phyloP scores from a whole-genome alignment of 2,797 vertebrate species.

The Gymnopithys bicolor region DNA sequence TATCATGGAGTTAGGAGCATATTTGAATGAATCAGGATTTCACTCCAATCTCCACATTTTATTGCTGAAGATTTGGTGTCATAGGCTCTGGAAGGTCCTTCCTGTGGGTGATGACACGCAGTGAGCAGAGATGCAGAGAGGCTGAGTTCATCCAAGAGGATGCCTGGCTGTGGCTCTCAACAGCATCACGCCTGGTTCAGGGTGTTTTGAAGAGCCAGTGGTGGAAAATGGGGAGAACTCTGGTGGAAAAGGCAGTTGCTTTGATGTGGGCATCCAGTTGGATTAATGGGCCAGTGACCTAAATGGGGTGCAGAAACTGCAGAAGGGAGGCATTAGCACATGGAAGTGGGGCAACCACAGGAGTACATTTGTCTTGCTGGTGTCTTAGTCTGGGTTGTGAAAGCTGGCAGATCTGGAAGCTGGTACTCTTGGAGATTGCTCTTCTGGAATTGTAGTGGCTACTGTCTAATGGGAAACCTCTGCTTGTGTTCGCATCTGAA shows the following conservation, averaged over 20 bases:
- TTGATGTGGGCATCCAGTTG: accelerated
- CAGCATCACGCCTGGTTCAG: neutral
- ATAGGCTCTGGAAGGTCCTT: neutral
- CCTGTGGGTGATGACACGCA: neutral
- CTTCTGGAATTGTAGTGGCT: accelerated
- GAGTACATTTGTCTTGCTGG: neutral
- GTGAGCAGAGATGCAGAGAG: accelerated
- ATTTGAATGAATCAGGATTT: neutral
- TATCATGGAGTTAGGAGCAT: accelerated
- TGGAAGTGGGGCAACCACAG: neutral
- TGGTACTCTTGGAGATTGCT: neutral
- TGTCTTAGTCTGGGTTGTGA: neutral
- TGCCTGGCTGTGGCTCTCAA: accelerated
- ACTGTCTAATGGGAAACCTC: neutral
- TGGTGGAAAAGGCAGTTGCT: accelerated
- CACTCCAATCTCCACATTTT: neutral
- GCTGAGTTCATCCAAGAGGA: accelerated
- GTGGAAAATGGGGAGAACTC: neutral
- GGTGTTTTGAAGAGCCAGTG: neutral
- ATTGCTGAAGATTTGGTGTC: neutral
- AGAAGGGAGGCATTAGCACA: neutral
- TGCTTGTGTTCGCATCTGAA: neutral
- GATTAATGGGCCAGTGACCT: accelerated
- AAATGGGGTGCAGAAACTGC: neutral
- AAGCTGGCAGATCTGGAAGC: neutral